These are phyloP conservation scores for Neofelis nebulosa DNA, from an alignment of 2,113 vertebrate genomes.

Conservation along the genomic window DNA sequence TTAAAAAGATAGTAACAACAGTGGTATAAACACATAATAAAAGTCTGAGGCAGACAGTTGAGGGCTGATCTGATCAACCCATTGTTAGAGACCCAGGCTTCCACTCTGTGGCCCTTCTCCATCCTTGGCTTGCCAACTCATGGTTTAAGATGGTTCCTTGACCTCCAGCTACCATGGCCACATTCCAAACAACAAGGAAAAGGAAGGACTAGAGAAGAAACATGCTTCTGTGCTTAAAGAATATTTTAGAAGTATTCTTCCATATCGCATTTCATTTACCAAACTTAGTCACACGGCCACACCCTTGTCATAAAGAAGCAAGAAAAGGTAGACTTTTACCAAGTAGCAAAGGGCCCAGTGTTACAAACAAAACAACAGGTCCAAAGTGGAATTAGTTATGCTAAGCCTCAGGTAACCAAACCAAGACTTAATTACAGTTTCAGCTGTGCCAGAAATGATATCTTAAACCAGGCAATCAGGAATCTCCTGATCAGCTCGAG, in stretches of 20 bases:
- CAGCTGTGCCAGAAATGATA: not conserved
- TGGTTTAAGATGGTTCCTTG: not conserved
- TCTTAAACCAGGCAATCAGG: not conserved
- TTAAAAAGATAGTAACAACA: not conserved
- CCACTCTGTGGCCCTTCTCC: not conserved
- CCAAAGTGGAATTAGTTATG: not conserved
- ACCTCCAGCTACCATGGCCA: not conserved
- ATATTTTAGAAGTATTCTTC: not conserved
- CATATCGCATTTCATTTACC: not conserved
- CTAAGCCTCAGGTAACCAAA: not conserved
- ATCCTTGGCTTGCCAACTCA: not conserved
- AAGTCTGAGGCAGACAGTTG: not conserved
- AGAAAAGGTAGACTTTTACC: not conserved
- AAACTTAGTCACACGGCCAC: not conserved
- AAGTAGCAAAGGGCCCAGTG: not conserved
- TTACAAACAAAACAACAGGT: not conserved
- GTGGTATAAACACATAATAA: not conserved
- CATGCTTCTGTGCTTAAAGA: not conserved
- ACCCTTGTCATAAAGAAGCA: not conserved
- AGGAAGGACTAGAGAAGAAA: not conserved
- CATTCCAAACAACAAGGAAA: not conserved
- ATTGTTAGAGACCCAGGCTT: not conserved
- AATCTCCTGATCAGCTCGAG: not conserved
- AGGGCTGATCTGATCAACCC: not conserved
- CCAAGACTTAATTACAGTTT: not conserved